These are phyloP conservation scores for Anabas testudineus DNA, from an alignment of 2,797 vertebrate species.

Conservation along the genomic window DNA sequence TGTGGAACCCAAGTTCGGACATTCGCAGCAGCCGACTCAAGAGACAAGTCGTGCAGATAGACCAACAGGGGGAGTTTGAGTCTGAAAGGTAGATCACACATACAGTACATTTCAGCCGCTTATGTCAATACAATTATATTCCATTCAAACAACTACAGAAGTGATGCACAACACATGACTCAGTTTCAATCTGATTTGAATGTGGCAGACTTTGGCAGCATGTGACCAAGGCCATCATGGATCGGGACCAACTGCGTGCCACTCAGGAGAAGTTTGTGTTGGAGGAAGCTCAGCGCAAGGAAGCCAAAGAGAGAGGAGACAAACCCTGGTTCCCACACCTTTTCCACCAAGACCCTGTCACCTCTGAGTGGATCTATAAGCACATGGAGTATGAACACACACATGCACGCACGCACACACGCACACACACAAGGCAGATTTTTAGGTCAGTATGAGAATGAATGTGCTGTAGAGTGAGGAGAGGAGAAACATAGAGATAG, in stretches of 20 bases:
- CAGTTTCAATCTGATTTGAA: neutral
- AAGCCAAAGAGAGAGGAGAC: slow-evolving; percentile 86
- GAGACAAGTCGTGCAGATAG: slow-evolving; percentile 89
- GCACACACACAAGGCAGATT: neutral
- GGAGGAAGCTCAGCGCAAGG: slow-evolving; percentile 92
- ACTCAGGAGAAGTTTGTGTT: slow-evolving; percentile 94
- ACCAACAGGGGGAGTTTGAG: slow-evolving; percentile 92
- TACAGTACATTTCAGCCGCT: neutral
- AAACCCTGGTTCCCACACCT: slow-evolving; percentile 86
- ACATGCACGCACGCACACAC: neutral
- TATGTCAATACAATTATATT: neutral
- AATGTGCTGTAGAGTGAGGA: neutral
- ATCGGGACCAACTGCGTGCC: slow-evolving; percentile 91
- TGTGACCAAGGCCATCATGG: slow-evolving; percentile 92
- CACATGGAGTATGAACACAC: slow-evolving; percentile 88
- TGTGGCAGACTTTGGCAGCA: slow-evolving; percentile 91
- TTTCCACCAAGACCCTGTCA: slow-evolving; percentile 85
- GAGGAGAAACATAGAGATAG: neutral
- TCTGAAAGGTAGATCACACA: slow-evolving; percentile 88
- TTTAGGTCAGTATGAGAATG: neutral
- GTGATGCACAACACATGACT: neutral
- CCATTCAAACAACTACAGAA: neutral
- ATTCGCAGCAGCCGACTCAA: slow-evolving; percentile 89
- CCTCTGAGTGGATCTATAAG: slow-evolving; percentile 92
- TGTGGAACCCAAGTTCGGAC: slow-evolving; percentile 92